A percentile compares a stretch with the other conserved stretches of the same genome.
phyloP scores from a whole-genome alignment of 2,888 invertebrate genomes.

The Allophyes oxyacanthae region DNA sequence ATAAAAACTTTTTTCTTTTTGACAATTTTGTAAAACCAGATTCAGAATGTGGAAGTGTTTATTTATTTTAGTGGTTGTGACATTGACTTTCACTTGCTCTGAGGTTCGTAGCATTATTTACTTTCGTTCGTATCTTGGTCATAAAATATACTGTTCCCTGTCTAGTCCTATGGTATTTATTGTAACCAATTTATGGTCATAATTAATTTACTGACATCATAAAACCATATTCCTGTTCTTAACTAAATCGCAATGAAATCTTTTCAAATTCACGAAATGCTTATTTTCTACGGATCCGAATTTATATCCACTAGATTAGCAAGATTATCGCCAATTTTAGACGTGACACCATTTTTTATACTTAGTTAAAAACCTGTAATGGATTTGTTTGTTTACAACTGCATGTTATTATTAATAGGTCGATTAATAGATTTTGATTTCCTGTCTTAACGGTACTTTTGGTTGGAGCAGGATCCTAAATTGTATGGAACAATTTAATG shows the following conservation, averaged over 20 bases:
- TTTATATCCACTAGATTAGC: constrained; percentile 8
- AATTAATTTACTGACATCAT: not conserved
- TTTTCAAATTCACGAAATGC: constrained; percentile 14
- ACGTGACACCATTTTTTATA: constrained; percentile 25
- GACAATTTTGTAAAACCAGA: constrained; percentile 63
- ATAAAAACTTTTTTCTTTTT: constrained; percentile 59
- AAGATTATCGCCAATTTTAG: constrained; percentile 15
- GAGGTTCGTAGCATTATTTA: constrained; percentile 74
- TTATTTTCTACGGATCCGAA: not conserved
- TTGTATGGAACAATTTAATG: too few relatives aligned
- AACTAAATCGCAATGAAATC: too few relatives aligned
- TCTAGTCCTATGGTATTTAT: constrained; percentile 17
- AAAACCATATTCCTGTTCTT: too few relatives aligned
- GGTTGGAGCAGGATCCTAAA: too few relatives aligned
- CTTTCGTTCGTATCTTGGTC: constrained; percentile 51
- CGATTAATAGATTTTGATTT: too few relatives aligned
- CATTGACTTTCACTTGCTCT: constrained; percentile 76
- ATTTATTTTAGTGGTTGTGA: constrained; percentile 76
- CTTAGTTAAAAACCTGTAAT: constrained; percentile 32
- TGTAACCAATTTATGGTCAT: constrained; percentile 14
- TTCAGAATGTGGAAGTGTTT: constrained; percentile 81
- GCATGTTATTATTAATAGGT: constrained; percentile 10
- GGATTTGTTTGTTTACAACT: constrained; percentile 40
- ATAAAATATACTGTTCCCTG: constrained; percentile 23
- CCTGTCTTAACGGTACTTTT: too few relatives aligned